phyloP scores from a whole-genome alignment of 2,888 invertebrate genomes.

The Buathra laborator region DNA sequence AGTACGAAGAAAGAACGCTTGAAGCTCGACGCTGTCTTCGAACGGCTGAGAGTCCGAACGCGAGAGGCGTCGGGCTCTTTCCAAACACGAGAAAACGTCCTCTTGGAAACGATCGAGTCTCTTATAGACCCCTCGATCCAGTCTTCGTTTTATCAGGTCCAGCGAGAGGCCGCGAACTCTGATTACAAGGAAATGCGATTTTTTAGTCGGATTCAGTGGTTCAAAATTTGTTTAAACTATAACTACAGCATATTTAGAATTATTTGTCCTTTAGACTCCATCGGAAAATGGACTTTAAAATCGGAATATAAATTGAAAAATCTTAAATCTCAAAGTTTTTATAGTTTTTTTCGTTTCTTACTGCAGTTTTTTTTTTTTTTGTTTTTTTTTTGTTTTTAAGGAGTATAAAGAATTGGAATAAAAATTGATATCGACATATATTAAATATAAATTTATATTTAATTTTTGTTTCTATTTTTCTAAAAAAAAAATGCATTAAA shows the following conservation, averaged over 20 bases:
- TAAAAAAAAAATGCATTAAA: background rate
- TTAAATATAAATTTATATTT: background rate
- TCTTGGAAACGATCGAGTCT: constrained; percentile 98
- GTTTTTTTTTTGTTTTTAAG: no score
- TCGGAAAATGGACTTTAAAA: background rate
- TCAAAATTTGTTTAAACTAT: background rate
- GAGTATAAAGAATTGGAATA: no score
- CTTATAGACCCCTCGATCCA: constrained; percentile 97
- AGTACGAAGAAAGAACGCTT: constrained; percentile 94
- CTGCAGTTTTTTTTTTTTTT: no score
- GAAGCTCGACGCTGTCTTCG: constrained; percentile 97
- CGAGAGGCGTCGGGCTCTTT: constrained; percentile 94
- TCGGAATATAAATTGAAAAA: no score
- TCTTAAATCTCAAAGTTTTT: no score
- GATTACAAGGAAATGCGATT: constrained; percentile 11
- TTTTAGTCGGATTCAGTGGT: background rate
- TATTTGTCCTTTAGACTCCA: background rate
- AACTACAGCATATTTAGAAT: no score
- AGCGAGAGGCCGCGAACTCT: constrained; percentile 94
- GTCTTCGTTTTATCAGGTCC: constrained; percentile 96
- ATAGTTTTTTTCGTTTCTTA: no score
- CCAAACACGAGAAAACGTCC: constrained; percentile 97
- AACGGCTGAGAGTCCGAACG: constrained; percentile 97
- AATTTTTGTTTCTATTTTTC: no score
- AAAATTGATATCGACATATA: no score